A percentile compares a stretch with the other conserved stretches of the same genome.
phyloP scores from a whole-genome alignment of 2,113 vertebrate genomes.

The Nettapus auritus region DNA sequence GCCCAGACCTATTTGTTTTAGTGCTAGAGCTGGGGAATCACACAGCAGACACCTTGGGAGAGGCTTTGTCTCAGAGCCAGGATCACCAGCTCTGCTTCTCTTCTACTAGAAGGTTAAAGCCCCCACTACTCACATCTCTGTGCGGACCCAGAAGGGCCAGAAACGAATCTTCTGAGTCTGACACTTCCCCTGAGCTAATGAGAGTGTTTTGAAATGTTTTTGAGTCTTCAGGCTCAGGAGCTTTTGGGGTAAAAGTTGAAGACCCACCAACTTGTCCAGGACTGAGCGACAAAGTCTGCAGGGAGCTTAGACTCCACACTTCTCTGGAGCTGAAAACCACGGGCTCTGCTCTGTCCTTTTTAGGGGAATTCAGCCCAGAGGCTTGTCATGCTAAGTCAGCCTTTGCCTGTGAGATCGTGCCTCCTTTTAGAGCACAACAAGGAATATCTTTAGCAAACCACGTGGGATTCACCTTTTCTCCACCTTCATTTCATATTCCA shows the following conservation, averaged over 20 bases:
- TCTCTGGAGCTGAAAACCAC: not conserved
- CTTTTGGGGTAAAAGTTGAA: not conserved
- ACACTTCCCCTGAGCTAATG: not conserved
- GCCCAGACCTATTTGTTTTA: not conserved
- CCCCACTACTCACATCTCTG: not conserved
- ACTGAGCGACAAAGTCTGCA: not conserved
- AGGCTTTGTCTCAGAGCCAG: not conserved
- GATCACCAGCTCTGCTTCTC: not conserved
- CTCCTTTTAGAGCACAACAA: not conserved
- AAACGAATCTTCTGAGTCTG: not conserved
- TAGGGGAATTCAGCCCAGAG: not conserved
- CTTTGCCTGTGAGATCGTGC: not conserved
- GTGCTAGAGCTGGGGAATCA: not conserved
- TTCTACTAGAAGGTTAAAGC: not conserved
- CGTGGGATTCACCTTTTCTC: not conserved
- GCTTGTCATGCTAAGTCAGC: not conserved
- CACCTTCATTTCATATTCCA: slow-evolving; percentile 1
- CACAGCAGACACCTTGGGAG: not conserved
- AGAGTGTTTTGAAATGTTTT: not conserved
- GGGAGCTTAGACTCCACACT: not conserved
- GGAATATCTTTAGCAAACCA: not conserved
- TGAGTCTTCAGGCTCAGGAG: not conserved
- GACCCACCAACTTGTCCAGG: not conserved
- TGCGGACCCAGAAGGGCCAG: not conserved
- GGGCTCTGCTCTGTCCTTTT: not conserved